Conservation (phyloP, 2,113 vertebrate genomes). For the Platichthys flesus region DNA sequence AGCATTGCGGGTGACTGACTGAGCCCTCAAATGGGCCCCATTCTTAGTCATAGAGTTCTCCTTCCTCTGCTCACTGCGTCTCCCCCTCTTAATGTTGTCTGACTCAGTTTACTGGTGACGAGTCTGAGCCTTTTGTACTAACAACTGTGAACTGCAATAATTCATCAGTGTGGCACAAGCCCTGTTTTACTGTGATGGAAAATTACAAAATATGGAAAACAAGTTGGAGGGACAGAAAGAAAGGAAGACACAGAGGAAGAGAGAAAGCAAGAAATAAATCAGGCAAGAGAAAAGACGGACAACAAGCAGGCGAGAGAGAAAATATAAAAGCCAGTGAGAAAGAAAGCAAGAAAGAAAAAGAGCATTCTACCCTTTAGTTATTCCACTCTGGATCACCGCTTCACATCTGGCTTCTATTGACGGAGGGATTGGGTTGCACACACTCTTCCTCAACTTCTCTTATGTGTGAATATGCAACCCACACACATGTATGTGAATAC, state of each 20-base stretch:
- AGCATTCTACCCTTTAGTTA: conserved; percentile 35
- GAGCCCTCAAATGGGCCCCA: conserved; percentile 57
- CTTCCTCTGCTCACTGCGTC: conserved; percentile 26
- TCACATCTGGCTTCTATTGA: conserved; percentile 84
- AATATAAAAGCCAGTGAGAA: background rate
- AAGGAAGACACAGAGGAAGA: background rate
- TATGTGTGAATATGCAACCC: conserved; percentile 65
- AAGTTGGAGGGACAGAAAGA: background rate
- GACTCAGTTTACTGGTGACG: conserved; percentile 20
- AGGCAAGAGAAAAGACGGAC: background rate
- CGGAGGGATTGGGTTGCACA: conserved; percentile 72
- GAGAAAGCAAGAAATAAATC: background rate
- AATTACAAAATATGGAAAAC: background rate
- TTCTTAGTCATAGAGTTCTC: conserved; percentile 29
- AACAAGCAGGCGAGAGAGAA: background rate
- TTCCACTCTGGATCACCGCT: conserved; percentile 53
- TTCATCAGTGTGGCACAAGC: background rate
- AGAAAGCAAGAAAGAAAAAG: background rate
- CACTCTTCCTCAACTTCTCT: conserved; percentile 47
- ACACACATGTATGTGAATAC: conserved; percentile 38
- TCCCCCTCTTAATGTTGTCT: conserved; percentile 10
- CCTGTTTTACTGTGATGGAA: background rate
- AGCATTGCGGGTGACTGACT: conserved; percentile 63
- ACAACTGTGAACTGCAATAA: background rate
- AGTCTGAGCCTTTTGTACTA: conserved; percentile 21